Evolutionary conservation across 2,113 vertebrate genomes (phyloP), one percentile per base, ranked within the genome.

Genomic region (Catharus fuscescens): DNA sequence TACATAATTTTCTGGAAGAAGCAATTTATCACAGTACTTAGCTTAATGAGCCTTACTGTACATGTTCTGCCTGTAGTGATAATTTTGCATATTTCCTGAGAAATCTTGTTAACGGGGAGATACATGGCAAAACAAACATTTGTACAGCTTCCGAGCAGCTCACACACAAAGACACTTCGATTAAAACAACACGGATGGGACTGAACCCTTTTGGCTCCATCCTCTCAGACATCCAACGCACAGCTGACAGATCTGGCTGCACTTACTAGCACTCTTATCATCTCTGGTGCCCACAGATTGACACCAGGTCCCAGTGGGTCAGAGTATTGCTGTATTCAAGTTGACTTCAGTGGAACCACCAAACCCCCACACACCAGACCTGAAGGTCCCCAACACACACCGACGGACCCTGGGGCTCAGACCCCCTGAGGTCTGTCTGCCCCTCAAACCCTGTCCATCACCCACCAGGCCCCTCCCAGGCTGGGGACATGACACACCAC

Each of bases 31-130:
- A 94, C 82, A 94, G 94, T 78, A 86, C 90, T 97, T 83, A 96
- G 94, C 85, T 90, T 95, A 96, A 96, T 94, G 88, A 96, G 92
- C 93, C 92, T 90, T 90, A 90, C 88, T 94, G 88, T 93, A 96
- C 93, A 74, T 78, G 88, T 78, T 92, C 93, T 96, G 95, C 92
- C 95, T 86, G 92, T 88, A 96, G 95, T 90, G 90, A 93, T 94
- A 70, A 88, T 92, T 94, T 93, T 95, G 93, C 82, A 53, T 92
- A 95, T 95, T 96, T 96, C 93, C 93, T 90, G 48, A 93, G 92
- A 94, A 96, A 93, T 93, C 90, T 96, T 48, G 76, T 96, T 96
- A 96, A 80, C 18, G 0, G 92, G 56, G 48, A 90, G 76, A 94
- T 78, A 74, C 52, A 62, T 15, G 74, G 79, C 76, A 96, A 95